Conservation (phyloP, 2,797 vertebrate genomes). For the Cyprinella venusta region DNA sequence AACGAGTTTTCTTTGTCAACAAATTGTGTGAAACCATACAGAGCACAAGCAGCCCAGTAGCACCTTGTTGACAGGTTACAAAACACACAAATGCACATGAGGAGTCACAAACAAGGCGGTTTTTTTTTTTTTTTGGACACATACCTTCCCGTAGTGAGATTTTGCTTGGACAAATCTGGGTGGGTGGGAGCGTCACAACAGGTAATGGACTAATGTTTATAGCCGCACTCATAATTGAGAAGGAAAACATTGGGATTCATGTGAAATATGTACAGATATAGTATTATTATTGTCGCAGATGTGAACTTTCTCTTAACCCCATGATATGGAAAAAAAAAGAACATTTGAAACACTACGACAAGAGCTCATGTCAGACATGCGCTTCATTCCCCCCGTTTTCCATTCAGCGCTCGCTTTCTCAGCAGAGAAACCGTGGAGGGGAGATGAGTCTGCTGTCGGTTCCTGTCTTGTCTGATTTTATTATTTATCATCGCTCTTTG, state of each 20-base stretch:
- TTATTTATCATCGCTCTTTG: conserved; percentile 64
- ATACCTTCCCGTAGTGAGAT: conserved; percentile 37
- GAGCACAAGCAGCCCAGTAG: conserved; percentile 56
- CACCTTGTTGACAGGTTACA: conserved; percentile 48
- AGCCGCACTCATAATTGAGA: conserved; percentile 30
- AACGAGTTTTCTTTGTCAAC: background rate
- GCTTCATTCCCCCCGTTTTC: conserved; percentile 36
- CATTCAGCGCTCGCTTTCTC: conserved; percentile 45
- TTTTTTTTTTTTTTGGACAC: conserved; percentile 16
- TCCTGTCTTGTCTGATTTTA: conserved; percentile 60
- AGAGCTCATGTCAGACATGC: conserved; percentile 41
- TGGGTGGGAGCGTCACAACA: conserved; percentile 24
- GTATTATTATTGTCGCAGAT: conserved; percentile 60
- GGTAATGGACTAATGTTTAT: conserved; percentile 46
- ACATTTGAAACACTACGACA: conserved; percentile 62
- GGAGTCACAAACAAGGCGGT: conserved; percentile 24
- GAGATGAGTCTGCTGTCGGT: conserved; percentile 49
- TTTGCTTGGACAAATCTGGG: conserved; percentile 40
- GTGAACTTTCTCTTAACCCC: conserved; percentile 57
- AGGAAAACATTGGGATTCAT: conserved; percentile 44
- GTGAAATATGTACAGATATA: conserved; percentile 63
- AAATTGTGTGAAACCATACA: conserved; percentile 16
- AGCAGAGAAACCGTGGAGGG: conserved; percentile 49
- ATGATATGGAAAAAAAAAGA: conserved; percentile 52
- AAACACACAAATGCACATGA: conserved; percentile 37